A percentile compares a stretch with the other conserved stretches of the same genome.
Conservation (phyloP, 1,140 invertebrate species). For the Drosophila bifasciata region DNA sequence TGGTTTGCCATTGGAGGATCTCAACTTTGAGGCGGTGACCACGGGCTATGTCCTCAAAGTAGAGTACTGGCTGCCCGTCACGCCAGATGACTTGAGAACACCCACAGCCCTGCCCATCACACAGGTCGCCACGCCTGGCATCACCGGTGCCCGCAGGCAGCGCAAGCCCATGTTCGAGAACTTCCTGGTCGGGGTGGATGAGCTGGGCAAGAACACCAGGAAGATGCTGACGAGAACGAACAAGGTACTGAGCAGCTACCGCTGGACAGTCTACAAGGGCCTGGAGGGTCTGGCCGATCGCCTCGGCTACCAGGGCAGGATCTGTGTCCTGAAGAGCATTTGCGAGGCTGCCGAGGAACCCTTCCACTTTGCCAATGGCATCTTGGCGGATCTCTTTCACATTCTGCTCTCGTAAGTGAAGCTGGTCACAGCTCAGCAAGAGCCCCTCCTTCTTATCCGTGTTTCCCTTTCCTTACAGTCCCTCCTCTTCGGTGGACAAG, state of each 20-base stretch:
- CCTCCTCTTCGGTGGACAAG: slow-evolving; percentile 87
- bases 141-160: slow-evolving; percentile 45
- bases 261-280: slow-evolving; percentile 76
- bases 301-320: slow-evolving; percentile 87
- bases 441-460: slow-evolving; percentile 68
- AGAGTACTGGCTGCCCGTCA: slow-evolving; percentile 74
- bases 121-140: slow-evolving; percentile 56
- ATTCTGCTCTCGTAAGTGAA: slow-evolving; percentile 88
- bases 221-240: slow-evolving; percentile 61
- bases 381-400: slow-evolving; percentile 89
- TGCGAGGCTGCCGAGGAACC: slow-evolving; percentile 90
- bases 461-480: slow-evolving; percentile 81
- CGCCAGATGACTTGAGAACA: slow-evolving; percentile 54
- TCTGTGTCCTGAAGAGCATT: slow-evolving; percentile 89
- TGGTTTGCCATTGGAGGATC: slow-evolving; percentile 76
- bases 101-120: slow-evolving; percentile 57
- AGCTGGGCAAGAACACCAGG: slow-evolving; percentile 64
- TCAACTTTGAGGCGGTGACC: slow-evolving; percentile 76
- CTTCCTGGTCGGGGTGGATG: slow-evolving; percentile 66
- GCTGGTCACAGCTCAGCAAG: neutral
- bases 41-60: slow-evolving; percentile 82
- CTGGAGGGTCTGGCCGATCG: slow-evolving; percentile 76
- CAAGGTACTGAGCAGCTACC: slow-evolving; percentile 70
- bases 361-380: slow-evolving; percentile 87
- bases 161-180: slow-evolving; percentile 71